phyloP scores from a whole-genome alignment of 2,797 vertebrate genomes.

The Phyllotis vaccarum region DNA sequence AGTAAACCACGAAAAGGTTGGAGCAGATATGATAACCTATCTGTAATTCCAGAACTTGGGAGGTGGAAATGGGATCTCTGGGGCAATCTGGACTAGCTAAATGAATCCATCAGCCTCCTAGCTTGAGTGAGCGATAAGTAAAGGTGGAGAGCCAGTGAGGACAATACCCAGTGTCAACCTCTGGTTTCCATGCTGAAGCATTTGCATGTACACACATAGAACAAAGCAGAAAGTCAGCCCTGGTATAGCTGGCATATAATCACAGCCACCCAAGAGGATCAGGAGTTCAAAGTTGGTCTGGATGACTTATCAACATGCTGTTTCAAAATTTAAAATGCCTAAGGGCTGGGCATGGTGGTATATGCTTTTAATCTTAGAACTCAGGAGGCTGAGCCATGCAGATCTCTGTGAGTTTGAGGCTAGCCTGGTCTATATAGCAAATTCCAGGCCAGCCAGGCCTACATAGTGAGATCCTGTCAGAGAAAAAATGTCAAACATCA shows the following conservation, averaged over 20 bases:
- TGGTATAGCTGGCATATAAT: no score
- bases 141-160: neutral
- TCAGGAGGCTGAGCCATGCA: neutral
- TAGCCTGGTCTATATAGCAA: neutral
- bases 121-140: neutral
- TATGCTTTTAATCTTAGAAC: neutral
- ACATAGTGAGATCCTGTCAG: neutral
- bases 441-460: neutral
- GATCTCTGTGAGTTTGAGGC: neutral
- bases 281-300: neutral
- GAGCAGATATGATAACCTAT: no score
- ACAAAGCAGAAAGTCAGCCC: neutral
- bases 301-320: neutral
- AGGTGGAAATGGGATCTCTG: neutral
- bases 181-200: no score
- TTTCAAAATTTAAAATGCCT: neutral
- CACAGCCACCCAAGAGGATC: neutral
- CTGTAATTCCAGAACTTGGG: neutral
- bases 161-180: neutral
- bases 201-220: neutral
- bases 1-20: neutral
- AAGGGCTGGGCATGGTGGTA: neutral
- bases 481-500: no score
- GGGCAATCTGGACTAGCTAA: neutral
- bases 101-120: neutral